phyloP scores from a whole-genome alignment of 2,888 invertebrate species.

The Ceratothoa steindachneri region DNA sequence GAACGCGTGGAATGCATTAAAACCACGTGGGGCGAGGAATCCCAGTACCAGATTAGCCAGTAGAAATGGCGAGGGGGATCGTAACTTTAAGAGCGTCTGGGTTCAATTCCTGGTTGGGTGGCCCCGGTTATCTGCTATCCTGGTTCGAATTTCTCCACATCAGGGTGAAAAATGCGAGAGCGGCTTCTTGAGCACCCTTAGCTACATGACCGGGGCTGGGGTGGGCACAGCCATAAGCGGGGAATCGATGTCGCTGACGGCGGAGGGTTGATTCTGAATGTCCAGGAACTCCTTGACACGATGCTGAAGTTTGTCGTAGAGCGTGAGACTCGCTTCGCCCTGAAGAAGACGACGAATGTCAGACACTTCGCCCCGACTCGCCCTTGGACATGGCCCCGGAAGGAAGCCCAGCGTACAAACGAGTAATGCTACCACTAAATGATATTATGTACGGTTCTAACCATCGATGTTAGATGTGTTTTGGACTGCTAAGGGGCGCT shows the following conservation, averaged over 20 bases:
- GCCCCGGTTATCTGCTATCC: too few species aligned
- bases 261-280: slow-evolving; percentile 37
- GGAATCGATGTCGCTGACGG: slow-evolving; percentile 35
- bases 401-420: too few species aligned
- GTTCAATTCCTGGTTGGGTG: too few species aligned
- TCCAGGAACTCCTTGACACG: slow-evolving; percentile 35
- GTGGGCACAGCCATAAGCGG: slow-evolving; percentile 47
- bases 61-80: too few species aligned
- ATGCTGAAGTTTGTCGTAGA: slow-evolving; percentile 39
- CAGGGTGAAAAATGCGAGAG: too few species aligned
- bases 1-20: too few species aligned
- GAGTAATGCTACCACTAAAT: not conserved
- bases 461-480: not conserved
- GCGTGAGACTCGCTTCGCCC: slow-evolving; percentile 42
- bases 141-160: too few species aligned
- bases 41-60: too few species aligned
- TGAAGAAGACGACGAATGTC: not conserved
- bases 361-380: not conserved
- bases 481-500: not conserved
- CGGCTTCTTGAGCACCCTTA: too few species aligned
- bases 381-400: not conserved
- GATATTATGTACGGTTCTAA: not conserved
- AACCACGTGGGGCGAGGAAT: too few species aligned
- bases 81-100: too few species aligned
- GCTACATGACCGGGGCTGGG: slow-evolving; percentile 45